Percentiles rank a stretch among this genome's conserved stretches.
Evolutionary conservation across 2,888 invertebrate genomes (phyloP).

Genomic region (Chaitophorus viminalis): DNA sequence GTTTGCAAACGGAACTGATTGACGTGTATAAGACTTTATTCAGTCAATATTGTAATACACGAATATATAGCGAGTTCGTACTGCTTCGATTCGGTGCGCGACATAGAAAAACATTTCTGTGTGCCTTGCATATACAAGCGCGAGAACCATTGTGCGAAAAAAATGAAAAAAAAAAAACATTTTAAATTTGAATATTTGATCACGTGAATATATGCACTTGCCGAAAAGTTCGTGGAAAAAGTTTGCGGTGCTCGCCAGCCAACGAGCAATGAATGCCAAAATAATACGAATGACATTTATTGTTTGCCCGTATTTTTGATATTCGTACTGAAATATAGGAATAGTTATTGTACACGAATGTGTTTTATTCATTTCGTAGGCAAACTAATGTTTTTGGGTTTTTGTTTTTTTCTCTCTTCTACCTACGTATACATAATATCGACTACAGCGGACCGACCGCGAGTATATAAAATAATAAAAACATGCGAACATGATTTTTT

Average conservation of each 20-base stretch:
- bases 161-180: too few relatives aligned
- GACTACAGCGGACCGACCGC: too few relatives aligned
- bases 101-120: slow-evolving; percentile 12
- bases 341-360: neutral
- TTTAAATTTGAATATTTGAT: slow-evolving; percentile 50
- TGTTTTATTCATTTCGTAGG: neutral
- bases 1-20: neutral
- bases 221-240: slow-evolving; percentile 30
- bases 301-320: neutral
- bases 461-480: neutral
- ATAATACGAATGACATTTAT: slow-evolving; percentile 13
- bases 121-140: slow-evolving; percentile 5
- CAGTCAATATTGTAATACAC: neutral
- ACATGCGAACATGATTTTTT: neutral
- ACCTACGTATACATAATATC: too few relatives aligned
- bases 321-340: neutral
- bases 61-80: neutral
- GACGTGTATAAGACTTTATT: neutral
- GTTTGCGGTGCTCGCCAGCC: slow-evolving; percentile 4
- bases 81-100: neutral
- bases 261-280: slow-evolving; percentile 24
- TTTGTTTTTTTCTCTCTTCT: neutral
- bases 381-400: neutral
- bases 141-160: neutral
- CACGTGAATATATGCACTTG: slow-evolving; percentile 38